Conservation (phyloP, 2,113 vertebrate species). For the Pavo muticus region DNA sequence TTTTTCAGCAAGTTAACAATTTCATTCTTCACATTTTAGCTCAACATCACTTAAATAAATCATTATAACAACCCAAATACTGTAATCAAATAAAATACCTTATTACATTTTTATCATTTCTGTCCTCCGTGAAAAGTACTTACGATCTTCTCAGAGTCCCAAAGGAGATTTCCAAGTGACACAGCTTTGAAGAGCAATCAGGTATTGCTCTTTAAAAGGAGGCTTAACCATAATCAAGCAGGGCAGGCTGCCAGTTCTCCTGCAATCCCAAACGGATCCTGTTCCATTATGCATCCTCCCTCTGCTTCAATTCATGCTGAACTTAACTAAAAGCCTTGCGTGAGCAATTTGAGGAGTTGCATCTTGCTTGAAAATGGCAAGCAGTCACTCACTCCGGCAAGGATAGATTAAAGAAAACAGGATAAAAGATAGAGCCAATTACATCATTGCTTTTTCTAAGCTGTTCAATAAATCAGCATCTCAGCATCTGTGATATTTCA, state of each 20-base stretch:
- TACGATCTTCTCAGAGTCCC: neutral
- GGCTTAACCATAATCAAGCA: neutral
- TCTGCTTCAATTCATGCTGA: neutral
- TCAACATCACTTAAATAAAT: neutral
- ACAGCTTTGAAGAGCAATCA: neutral
- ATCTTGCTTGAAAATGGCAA: neutral
- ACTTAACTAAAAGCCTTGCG: neutral
- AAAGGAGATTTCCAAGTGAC: neutral
- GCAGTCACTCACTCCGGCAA: neutral
- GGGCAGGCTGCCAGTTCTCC: neutral
- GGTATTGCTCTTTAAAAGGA: neutral
- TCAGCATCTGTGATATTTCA: accelerated
- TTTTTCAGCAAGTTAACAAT: neutral
- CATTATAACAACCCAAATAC: neutral
- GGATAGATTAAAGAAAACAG: neutral
- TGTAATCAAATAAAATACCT: neutral
- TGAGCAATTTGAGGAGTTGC: neutral
- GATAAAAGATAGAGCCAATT: neutral
- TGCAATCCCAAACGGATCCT: neutral
- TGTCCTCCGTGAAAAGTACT: neutral
- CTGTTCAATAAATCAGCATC: neutral
- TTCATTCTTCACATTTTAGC: neutral
- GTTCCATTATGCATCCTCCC: neutral
- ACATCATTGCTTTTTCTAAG: neutral
- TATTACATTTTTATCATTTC: neutral